A percentile compares a stretch with the other conserved stretches of the same genome.
These are phyloP conservation scores for Apamea epomidion DNA, from an alignment of 2,888 invertebrate species.

Conservation along the genomic window DNA sequence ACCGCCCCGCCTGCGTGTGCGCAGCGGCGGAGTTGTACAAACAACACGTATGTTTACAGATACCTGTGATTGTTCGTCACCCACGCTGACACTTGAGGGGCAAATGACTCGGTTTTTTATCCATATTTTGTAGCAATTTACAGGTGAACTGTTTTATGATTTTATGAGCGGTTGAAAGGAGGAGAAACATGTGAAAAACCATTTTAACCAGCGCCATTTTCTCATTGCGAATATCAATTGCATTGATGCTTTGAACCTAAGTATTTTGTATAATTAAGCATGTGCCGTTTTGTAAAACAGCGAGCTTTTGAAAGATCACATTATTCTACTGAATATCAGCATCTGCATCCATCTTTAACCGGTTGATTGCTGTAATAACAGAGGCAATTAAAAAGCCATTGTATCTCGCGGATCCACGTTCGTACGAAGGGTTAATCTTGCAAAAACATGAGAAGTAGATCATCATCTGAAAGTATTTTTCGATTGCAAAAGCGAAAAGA, in stretches of 20 bases:
- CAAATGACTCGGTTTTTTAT: conserved; percentile 28
- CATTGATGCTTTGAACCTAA: not conserved
- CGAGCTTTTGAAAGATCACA: not conserved
- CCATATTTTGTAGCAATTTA: conserved; percentile 29
- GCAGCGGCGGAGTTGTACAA: conserved; percentile 74
- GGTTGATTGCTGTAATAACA: too few species aligned
- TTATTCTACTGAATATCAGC: not conserved
- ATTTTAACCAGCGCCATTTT: not conserved
- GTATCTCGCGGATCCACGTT: too few species aligned
- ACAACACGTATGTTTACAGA: conserved; percentile 75
- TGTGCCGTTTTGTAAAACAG: not conserved
- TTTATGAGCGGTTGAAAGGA: not conserved
- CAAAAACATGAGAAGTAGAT: not conserved
- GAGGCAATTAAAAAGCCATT: not conserved
- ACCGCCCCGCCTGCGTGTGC: conserved; percentile 76
- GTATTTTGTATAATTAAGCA: not conserved
- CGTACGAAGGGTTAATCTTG: not conserved
- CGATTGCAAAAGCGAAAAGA: not conserved
- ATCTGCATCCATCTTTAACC: not conserved
- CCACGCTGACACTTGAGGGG: conserved; percentile 42
- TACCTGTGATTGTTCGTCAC: conserved; percentile 67
- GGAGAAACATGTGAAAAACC: not conserved
- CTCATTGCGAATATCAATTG: not conserved
- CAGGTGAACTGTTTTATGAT: not conserved
- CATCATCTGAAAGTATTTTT: not conserved